A percentile compares a stretch with the other conserved stretches of the same genome.
Evolutionary conservation across 2,113 vertebrate genomes (phyloP).

Genomic region (Elachura formosa): DNA sequence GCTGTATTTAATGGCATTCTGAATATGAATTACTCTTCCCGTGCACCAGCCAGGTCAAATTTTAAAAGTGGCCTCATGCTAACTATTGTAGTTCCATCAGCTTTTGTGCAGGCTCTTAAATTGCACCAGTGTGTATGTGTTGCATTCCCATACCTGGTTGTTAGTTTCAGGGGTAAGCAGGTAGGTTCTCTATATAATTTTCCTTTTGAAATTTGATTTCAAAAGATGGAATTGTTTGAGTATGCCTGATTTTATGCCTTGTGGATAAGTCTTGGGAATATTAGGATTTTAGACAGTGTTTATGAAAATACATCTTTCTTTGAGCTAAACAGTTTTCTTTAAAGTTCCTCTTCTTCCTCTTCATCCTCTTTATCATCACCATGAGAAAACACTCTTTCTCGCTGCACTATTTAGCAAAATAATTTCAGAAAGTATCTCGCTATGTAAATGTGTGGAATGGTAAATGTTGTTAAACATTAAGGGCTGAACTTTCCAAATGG

Average conservation of each 20-base stretch:
- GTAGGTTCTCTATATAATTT: neutral
- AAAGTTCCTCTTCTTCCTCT: neutral
- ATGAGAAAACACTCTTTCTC: neutral
- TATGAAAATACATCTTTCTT: neutral
- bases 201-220: neutral
- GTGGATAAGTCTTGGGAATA: neutral
- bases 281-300: neutral
- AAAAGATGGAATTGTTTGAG: neutral
- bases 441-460: neutral
- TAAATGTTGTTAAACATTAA: neutral
- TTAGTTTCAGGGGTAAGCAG: neutral
- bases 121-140: neutral
- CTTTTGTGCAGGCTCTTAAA: neutral
- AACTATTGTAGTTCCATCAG: neutral
- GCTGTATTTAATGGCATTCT: neutral
- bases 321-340: neutral
- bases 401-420: neutral
- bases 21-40: neutral
- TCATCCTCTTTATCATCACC: neutral
- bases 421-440: neutral
- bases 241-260: neutral
- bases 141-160: neutral
- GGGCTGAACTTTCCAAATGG: neutral
- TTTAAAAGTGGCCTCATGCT: neutral
- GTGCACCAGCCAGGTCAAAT: neutral